phyloP scores from a whole-genome alignment of 2,888 invertebrate genomes.

The Dioctria linearis region DNA sequence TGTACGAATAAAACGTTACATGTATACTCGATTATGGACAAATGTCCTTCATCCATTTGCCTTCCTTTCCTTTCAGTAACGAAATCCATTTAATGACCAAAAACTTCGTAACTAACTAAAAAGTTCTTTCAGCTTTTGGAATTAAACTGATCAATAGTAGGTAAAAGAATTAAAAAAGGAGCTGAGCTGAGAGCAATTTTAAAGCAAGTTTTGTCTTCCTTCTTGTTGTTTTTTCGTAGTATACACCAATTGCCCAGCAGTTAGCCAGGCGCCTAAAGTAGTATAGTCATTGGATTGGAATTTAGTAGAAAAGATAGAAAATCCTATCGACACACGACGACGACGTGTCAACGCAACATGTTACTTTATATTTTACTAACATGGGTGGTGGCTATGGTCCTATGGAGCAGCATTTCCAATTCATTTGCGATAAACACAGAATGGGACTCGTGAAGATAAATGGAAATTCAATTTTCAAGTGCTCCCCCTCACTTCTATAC shows the following conservation, averaged over 20 bases:
- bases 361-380: background rate
- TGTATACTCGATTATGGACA: no score
- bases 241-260: background rate
- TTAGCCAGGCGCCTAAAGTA: background rate
- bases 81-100: background rate
- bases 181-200: background rate
- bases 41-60: no score
- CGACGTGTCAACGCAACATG: slow-evolving; percentile 38
- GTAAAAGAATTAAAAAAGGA: background rate
- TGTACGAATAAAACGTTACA: background rate
- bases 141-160: background rate
- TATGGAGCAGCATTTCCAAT: slow-evolving; percentile 32
- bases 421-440: slow-evolving; percentile 39
- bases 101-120: background rate
- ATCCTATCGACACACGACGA: background rate
- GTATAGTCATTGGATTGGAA: background rate
- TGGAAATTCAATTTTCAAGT: slow-evolving; percentile 34
- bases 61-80: no score
- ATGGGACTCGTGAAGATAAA: slow-evolving; percentile 30
- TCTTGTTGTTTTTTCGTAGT: background rate
- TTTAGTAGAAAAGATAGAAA: no score
- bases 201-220: background rate
- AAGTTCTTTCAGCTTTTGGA: background rate
- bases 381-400: background rate
- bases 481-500: background rate